These are phyloP conservation scores for Xiphophorus couchianus DNA, from an alignment of 2,113 vertebrate genomes.

Conservation along the genomic window DNA sequence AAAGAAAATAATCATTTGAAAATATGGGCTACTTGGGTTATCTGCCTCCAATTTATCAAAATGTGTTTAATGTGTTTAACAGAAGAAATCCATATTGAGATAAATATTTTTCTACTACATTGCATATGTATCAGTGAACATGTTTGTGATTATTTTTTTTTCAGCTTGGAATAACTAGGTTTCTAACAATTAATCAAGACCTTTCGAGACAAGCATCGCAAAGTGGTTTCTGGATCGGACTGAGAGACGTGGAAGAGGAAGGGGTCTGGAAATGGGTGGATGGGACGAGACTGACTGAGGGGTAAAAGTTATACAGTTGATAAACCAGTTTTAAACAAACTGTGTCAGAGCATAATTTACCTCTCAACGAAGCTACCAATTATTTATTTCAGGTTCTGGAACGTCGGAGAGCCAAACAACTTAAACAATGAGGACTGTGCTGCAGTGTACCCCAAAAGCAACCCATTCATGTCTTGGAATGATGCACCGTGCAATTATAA, in stretches of 20 bases:
- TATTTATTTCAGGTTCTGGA: constrained; percentile 72
- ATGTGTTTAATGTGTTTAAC: not conserved
- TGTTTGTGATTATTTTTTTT: constrained; percentile 1
- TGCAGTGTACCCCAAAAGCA: constrained; percentile 52
- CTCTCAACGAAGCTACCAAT: not conserved
- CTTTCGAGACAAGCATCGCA: fast-evolving
- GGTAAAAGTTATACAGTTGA: constrained; percentile 35
- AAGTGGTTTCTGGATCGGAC: constrained; percentile 75
- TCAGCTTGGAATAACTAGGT: constrained; percentile 54
- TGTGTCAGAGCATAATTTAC: not conserved
- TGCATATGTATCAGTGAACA: not conserved
- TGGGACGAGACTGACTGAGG: constrained; percentile 49
- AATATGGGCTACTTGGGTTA: not conserved
- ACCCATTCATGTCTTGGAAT: constrained; percentile 75
- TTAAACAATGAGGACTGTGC: constrained; percentile 66
- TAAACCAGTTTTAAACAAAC: not conserved
- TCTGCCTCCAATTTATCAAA: not conserved
- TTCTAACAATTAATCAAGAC: constrained; percentile 43
- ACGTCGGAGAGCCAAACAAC: constrained; percentile 74
- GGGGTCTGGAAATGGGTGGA: constrained; percentile 75
- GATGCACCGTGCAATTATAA: constrained; percentile 64
- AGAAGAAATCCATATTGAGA: not conserved
- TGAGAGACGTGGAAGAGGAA: constrained; percentile 68
- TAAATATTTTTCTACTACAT: not conserved
- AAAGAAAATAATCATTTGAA: too few species aligned